These are phyloP conservation scores for Callosobruchus maculatus DNA, from an alignment of 2,888 invertebrate species.

Conservation along the genomic window DNA sequence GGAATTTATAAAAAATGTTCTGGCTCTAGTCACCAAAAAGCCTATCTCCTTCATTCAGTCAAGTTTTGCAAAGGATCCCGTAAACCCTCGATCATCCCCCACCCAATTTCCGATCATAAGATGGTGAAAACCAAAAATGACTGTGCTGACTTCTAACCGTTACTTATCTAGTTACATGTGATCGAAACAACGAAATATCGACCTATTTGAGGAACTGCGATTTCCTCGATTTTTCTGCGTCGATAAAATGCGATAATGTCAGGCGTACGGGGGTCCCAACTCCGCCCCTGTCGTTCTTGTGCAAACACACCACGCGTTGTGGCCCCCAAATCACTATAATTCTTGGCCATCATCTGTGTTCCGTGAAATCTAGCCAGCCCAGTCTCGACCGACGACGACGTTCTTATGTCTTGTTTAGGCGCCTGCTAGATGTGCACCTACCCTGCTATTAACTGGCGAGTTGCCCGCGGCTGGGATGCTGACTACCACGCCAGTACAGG, in stretches of 20 bases:
- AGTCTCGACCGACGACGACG: slow-evolving; percentile 18
- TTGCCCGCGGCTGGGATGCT: slow-evolving; percentile 33
- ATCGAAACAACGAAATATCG: no score
- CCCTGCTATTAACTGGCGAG: slow-evolving; percentile 40
- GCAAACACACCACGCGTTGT: slow-evolving; percentile 10
- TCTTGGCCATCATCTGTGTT: slow-evolving; percentile 25
- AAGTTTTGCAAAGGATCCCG: no score
- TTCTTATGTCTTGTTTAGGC: slow-evolving; percentile 45
- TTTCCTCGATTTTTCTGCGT: not conserved
- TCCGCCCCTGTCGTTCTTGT: slow-evolving; percentile 5
- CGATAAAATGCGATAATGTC: not conserved
- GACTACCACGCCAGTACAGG: slow-evolving; percentile 17
- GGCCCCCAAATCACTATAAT: slow-evolving; percentile 17
- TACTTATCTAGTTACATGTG: no score
- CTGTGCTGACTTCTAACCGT: no score
- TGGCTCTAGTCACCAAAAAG: no score
- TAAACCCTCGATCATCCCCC: no score
- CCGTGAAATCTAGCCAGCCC: slow-evolving; percentile 26
- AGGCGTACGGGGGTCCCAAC: not conserved
- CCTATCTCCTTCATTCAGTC: no score
- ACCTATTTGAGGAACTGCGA: no score
- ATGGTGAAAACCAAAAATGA: no score
- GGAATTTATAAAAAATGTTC: no score
- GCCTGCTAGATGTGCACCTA: slow-evolving; percentile 36
- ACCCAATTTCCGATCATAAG: no score